phyloP scores from a whole-genome alignment of 2,113 vertebrate genomes.

The Oncorhynchus gorbuscha region DNA sequence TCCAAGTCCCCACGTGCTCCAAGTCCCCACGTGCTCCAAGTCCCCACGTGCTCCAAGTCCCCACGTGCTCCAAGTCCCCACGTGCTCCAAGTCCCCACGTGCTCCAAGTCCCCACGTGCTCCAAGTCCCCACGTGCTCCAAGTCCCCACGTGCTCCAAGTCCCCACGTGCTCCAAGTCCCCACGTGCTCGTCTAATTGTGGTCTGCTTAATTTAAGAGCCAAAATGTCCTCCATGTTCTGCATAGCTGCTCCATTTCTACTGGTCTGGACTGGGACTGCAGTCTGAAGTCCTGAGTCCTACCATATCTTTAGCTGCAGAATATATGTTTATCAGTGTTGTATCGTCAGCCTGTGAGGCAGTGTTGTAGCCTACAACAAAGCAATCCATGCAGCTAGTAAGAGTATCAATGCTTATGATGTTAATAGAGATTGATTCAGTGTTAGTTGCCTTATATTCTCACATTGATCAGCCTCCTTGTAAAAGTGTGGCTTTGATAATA shows the following conservation, averaged over 20 bases:
- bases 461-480: constrained; percentile 26
- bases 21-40: background rate
- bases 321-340: too few relatives aligned
- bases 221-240: background rate
- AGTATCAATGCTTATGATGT: background rate
- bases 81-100: too few relatives aligned
- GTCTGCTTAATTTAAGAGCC: background rate
- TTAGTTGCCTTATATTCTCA: background rate
- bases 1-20: too few relatives aligned
- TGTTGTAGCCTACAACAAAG: too few relatives aligned
- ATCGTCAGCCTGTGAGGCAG: too few relatives aligned
- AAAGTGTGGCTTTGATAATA: background rate
- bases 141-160: too few relatives aligned
- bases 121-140: too few relatives aligned
- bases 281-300: too few relatives aligned
- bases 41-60: too few relatives aligned
- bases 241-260: background rate
- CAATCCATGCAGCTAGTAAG: background rate
- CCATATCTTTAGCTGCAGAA: background rate
- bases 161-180: background rate
- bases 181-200: constrained; percentile 20
- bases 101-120: too few relatives aligned
- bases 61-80: too few relatives aligned
- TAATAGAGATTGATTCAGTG: background rate
- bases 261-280: too few relatives aligned